Percentiles rank a stretch among this genome's conserved stretches.
These are phyloP conservation scores for Nemotelus nigrinus DNA, from an alignment of 2,888 invertebrate species.

Conservation along the genomic window DNA sequence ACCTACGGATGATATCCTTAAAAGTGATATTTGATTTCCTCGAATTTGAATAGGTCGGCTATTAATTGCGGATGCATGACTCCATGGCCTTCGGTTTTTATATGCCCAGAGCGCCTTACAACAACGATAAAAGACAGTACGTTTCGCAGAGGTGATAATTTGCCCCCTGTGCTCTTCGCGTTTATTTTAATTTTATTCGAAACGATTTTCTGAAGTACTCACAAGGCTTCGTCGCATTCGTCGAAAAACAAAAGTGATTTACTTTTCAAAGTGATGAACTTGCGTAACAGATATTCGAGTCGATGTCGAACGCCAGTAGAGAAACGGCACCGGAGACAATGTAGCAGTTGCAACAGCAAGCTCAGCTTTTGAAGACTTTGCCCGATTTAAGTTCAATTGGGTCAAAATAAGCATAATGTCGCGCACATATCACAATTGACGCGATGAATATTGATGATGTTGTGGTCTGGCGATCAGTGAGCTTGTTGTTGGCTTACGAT, in stretches of 20 bases:
- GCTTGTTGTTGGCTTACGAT: constrained; percentile 11
- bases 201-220: too few species aligned
- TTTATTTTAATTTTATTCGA: too few species aligned
- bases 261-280: constrained; percentile 32
- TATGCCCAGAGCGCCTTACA: too few species aligned
- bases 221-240: background rate
- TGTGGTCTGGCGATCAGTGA: background rate
- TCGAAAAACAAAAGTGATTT: constrained; percentile 28
- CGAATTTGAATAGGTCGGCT: too few species aligned
- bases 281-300: constrained; percentile 20
- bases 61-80: too few species aligned
- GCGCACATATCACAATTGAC: constrained; percentile 39
- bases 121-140: too few species aligned
- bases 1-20: too few species aligned
- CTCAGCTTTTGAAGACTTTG: constrained; percentile 41
- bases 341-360: background rate
- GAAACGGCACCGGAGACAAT: background rate
- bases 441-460: constrained; percentile 49
- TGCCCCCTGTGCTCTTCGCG: too few species aligned
- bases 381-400: constrained; percentile 48
- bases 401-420: constrained; percentile 49
- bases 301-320: too few species aligned
- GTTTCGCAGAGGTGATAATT: too few species aligned
- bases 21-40: too few species aligned
- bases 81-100: too few species aligned